These are phyloP conservation scores for Schizaphis graminum DNA, from an alignment of 2,888 invertebrate species.

Conservation along the genomic window DNA sequence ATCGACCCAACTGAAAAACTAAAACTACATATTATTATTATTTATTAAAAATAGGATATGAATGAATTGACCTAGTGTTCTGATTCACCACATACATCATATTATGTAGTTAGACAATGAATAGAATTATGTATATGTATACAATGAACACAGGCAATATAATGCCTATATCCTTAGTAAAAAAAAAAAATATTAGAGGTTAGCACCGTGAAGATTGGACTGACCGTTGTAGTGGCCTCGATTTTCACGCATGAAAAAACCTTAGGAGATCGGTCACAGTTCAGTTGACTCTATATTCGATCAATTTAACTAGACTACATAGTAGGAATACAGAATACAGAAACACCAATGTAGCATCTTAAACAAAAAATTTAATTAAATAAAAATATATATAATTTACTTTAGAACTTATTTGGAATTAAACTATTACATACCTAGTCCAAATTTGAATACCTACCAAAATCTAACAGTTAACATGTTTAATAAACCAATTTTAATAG, in stretches of 20 bases:
- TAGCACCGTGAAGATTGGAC: slow-evolving; percentile 51
- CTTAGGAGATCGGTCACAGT: slow-evolving; percentile 53
- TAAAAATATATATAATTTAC: background rate
- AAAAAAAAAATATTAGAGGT: slow-evolving; percentile 52
- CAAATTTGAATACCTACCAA: background rate
- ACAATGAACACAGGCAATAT: slow-evolving; percentile 10
- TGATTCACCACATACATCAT: slow-evolving; percentile 36
- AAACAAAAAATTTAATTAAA: slow-evolving; percentile 24
- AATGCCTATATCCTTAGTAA: background rate
- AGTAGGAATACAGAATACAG: slow-evolving; percentile 8
- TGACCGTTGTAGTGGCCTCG: slow-evolving; percentile 63
- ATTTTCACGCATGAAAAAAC: slow-evolving; percentile 57
- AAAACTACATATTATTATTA: background rate
- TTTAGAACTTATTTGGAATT: background rate
- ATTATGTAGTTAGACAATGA: slow-evolving; percentile 41
- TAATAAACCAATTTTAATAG: background rate
- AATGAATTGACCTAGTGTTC: slow-evolving; percentile 54
- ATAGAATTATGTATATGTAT: slow-evolving; percentile 13
- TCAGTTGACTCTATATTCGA: slow-evolving; percentile 56
- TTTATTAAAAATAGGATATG: background rate
- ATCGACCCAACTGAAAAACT: slow-evolving; percentile 6
- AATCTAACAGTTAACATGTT: background rate
- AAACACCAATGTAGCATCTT: slow-evolving; percentile 15
- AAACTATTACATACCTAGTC: background rate
- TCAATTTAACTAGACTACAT: slow-evolving; percentile 51